These are phyloP conservation scores for Eristalis intricaria DNA, from an alignment of 2,888 invertebrate species.

Conservation along the genomic window DNA sequence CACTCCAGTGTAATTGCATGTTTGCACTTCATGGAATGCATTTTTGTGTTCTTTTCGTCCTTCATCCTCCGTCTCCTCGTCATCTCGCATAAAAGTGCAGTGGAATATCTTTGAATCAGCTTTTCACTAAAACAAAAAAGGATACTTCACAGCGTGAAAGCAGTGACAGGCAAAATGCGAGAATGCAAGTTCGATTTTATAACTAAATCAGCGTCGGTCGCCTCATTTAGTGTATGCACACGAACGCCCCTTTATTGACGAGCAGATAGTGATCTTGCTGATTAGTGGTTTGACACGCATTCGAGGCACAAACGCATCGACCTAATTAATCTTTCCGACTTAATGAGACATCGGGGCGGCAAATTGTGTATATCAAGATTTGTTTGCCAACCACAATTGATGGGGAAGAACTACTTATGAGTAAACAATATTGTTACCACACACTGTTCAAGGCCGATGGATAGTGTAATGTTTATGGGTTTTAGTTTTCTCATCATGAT, in stretches of 20 bases:
- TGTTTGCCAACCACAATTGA: conserved; percentile 25
- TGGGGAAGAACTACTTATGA: neutral
- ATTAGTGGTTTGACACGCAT: conserved; percentile 1
- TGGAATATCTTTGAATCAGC: conserved; percentile 28
- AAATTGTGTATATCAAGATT: neutral
- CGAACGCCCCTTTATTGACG: neutral
- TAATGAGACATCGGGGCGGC: conserved; percentile 10
- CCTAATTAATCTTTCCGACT: conserved; percentile 13
- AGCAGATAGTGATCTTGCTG: neutral
- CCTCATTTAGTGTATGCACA: neutral
- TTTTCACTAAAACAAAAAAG: neutral
- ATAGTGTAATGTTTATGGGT: neutral
- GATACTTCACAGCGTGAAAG: conserved; percentile 1
- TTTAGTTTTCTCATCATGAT: conserved; percentile 12
- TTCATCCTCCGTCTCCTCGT: neutral
- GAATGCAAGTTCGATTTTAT: conserved; percentile 1
- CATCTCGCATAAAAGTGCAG: conserved; percentile 23
- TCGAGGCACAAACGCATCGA: neutral
- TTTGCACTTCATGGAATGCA: conserved; percentile 67
- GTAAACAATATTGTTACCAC: conserved; percentile 25
- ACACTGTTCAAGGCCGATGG: conserved; percentile 20
- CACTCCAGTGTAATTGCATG: conserved; percentile 68
- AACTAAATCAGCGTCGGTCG: neutral
- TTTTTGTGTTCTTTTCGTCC: conserved; percentile 36
- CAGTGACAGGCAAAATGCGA: neutral